Percentiles rank a stretch among this genome's conserved stretches.
Evolutionary conservation across 2,113 vertebrate species (phyloP).

Genomic region (Tyto alba): DNA sequence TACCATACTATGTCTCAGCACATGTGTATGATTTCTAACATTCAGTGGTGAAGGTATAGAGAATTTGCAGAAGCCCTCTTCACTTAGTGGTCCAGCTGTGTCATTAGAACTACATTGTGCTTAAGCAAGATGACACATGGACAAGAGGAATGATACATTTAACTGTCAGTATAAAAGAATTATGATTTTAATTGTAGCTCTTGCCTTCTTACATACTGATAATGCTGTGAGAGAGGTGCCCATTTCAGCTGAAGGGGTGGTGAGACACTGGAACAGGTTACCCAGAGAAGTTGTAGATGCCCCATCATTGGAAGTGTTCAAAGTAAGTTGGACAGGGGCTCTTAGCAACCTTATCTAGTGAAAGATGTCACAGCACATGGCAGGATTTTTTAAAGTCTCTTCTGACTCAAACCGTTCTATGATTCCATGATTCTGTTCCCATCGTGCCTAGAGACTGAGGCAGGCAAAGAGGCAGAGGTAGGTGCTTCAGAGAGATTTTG

Average conservation of each 20-base stretch:
- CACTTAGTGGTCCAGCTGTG: not conserved
- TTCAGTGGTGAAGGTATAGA: not conserved
- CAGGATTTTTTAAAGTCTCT: not conserved
- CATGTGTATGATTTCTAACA: not conserved
- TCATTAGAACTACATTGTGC: not conserved
- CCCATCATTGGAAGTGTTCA: not conserved
- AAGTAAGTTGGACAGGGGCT: rapidly evolving
- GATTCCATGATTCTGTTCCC: not conserved
- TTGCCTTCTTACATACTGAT: not conserved
- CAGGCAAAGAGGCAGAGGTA: not conserved
- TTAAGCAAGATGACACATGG: not conserved
- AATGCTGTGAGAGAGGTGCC: not conserved
- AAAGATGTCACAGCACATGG: not conserved
- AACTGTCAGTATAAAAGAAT: not conserved
- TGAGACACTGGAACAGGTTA: not conserved
- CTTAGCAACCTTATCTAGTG: not conserved
- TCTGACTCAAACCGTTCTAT: not conserved
- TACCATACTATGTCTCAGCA: not conserved
- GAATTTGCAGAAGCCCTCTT: not conserved
- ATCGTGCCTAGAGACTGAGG: not conserved
- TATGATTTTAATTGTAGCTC: not conserved
- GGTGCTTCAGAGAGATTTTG: not conserved
- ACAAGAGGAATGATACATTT: not conserved
- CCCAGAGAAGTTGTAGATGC: not conserved
- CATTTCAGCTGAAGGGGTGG: not conserved